Base-by-base conservation (phyloP, 2,113 vertebrate genomes). In the Pedionomus torquatus region DNA sequence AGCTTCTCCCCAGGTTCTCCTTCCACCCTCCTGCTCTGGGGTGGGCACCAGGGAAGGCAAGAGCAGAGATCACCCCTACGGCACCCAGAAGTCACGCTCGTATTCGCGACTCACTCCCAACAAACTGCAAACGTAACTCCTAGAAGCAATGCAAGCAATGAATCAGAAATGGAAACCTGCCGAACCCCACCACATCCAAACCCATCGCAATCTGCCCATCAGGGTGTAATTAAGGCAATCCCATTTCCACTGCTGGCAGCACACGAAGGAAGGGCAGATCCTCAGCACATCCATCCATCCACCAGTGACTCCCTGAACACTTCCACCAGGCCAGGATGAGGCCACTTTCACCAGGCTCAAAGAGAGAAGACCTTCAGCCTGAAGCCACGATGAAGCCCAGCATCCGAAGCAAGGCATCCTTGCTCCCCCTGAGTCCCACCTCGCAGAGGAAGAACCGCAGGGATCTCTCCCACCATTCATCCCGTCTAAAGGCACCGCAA, bases 81-180 rank as follows among this genome's bases (percentile, higher is more conserved):
- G 4, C 1, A 41, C 60, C 49, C 63, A 11, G 20, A 33, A 3
- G 6, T 9, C 51, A 28, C 2, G 0, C 46, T 35, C 0, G 0
- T 7, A 12, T 8, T 6, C 72, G 37, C 1, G 3, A 54, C 8
- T 35, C 31, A 7, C 37, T 61, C 71, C 7, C 4, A 1, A 16
- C 37, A 23, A 58, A 46, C 30, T 5, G 39, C 49, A 64, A 30
- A 21, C 2, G 0, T 0, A 33, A 21, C n/a, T 49, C 24, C 2
- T 0, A 63, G 68, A 16, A 90, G 23, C 69, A 77, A 19, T 7
- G 28, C 0, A 21, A 74, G 64, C 51, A 21, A 33, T 2, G 15
- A 37, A 63, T 18, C 25, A 10, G 7, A 72, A 52, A 44, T 2
- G 5, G 52, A 81, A 58, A 49, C 2, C 0, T 6, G 28, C 7